phyloP scores from a whole-genome alignment of 1,140 invertebrate species.

The Zaprionus tsacasi region DNA sequence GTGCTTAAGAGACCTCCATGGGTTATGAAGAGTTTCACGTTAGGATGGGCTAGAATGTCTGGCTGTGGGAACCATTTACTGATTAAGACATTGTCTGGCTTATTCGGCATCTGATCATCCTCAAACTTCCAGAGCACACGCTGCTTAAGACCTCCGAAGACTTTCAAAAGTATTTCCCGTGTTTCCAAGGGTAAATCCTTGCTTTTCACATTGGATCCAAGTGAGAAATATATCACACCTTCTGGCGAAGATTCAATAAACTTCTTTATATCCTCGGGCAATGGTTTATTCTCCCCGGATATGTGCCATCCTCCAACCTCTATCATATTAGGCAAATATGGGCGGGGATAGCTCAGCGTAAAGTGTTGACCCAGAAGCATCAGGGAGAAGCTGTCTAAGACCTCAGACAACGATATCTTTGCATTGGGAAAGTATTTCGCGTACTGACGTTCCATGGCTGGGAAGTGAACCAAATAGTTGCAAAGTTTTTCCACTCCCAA shows the following conservation, averaged over 20 bases:
- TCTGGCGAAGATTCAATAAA: constrained; percentile 86
- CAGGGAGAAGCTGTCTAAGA: constrained; percentile 84
- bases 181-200: constrained; percentile 85
- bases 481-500: constrained; percentile 25
- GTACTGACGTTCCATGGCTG: constrained; percentile 64
- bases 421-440: constrained; percentile 84
- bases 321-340: constrained; percentile 85
- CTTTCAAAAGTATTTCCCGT: constrained; percentile 85
- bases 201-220: constrained; percentile 87
- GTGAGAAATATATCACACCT: constrained; percentile 87
- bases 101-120: constrained; percentile 85
- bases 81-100: constrained; percentile 87
- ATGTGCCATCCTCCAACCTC: constrained; percentile 87
- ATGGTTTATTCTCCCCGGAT: constrained; percentile 70
- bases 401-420: constrained; percentile 52
- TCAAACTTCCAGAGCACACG: constrained; percentile 90
- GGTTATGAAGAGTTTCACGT: constrained; percentile 89
- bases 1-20: constrained; percentile 89
- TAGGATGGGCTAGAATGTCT: constrained; percentile 89
- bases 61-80: constrained; percentile 89
- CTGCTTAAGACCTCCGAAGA: constrained; percentile 86
- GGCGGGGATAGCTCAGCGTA: constrained; percentile 84
- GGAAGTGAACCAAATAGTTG: constrained; percentile 43
- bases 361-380: constrained; percentile 86
- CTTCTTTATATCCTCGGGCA: constrained; percentile 84